These are phyloP conservation scores for Cremastinae sp. DNA, from an alignment of 2,888 invertebrate genomes.

Conservation along the genomic window DNA sequence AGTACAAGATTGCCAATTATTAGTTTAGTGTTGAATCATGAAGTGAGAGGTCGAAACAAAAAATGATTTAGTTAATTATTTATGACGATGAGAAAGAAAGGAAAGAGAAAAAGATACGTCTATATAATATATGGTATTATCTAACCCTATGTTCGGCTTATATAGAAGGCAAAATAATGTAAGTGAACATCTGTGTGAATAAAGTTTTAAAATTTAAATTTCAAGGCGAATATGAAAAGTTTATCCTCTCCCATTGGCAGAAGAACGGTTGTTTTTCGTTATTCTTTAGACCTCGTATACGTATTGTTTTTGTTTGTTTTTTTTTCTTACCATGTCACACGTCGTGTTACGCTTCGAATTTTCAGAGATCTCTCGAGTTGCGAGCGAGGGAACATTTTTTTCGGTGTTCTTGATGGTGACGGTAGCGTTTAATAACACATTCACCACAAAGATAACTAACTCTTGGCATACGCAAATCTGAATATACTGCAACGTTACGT, in stretches of 20 bases:
- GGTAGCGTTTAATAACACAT: conserved; percentile 41
- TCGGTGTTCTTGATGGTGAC: conserved; percentile 34
- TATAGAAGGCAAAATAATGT: conserved; percentile 76
- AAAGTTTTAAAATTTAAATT: conserved; percentile 78
- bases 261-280: conserved; percentile 23
- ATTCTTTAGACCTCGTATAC: too few species aligned
- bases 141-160: conserved; percentile 78
- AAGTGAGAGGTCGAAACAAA: conserved; percentile 59
- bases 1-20: conserved; percentile 80
- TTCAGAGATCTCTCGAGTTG: conserved; percentile 43
- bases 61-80: conserved; percentile 71
- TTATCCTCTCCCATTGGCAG: conserved; percentile 66
- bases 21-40: conserved; percentile 69
- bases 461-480: conserved; percentile 19
- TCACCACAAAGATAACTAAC: conserved; percentile 11
- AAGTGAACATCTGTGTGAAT: conserved; percentile 80
- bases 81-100: conserved; percentile 47
- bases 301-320: neutral
- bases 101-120: conserved; percentile 58
- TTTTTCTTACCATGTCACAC: neutral
- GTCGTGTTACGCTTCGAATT: conserved; percentile 34
- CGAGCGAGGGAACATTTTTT: conserved; percentile 49
- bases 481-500: neutral
- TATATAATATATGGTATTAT: conserved; percentile 75
- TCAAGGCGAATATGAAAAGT: conserved; percentile 43